phyloP scores from a whole-genome alignment of 2,888 invertebrate species.

The Busseola fusca region DNA sequence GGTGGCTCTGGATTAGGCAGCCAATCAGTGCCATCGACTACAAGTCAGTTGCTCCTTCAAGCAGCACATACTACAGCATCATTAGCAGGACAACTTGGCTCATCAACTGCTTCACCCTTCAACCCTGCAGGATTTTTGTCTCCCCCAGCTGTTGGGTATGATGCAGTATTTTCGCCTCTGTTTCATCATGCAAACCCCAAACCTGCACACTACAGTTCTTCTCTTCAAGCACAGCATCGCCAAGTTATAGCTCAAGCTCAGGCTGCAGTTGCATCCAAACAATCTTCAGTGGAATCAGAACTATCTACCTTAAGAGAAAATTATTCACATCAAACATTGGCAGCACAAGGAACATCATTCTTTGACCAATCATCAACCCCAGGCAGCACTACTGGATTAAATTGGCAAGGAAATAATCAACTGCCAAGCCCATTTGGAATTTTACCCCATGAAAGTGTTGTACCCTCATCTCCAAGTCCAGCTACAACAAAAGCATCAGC shows the following conservation, averaged over 20 bases:
- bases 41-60: slow-evolving; percentile 91
- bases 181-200: slow-evolving; percentile 94
- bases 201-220: slow-evolving; percentile 92
- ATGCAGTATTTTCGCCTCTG: slow-evolving; percentile 94
- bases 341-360: slow-evolving; percentile 90
- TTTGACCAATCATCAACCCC: slow-evolving; percentile 91
- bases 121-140: slow-evolving; percentile 93
- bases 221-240: slow-evolving; percentile 91
- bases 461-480: slow-evolving; percentile 90
- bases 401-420: slow-evolving; percentile 93
- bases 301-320: slow-evolving; percentile 89
- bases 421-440: slow-evolving; percentile 93
- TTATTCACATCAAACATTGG: slow-evolving; percentile 89
- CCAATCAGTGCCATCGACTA: slow-evolving; percentile 90
- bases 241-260: slow-evolving; percentile 90
- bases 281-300: slow-evolving; percentile 89
- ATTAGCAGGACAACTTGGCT: slow-evolving; percentile 90
- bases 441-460: slow-evolving; percentile 93
- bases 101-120: slow-evolving; percentile 90
- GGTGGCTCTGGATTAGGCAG: slow-evolving; percentile 87
- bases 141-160: slow-evolving; percentile 93
- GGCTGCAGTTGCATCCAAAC: slow-evolving; percentile 88
- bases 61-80: slow-evolving; percentile 90
- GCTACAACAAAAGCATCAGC: slow-evolving; percentile 89
- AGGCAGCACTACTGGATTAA: slow-evolving; percentile 85